Conservation (phyloP, 2,113 vertebrate genomes). For the Hypocryptadius cinnamomeus region DNA sequence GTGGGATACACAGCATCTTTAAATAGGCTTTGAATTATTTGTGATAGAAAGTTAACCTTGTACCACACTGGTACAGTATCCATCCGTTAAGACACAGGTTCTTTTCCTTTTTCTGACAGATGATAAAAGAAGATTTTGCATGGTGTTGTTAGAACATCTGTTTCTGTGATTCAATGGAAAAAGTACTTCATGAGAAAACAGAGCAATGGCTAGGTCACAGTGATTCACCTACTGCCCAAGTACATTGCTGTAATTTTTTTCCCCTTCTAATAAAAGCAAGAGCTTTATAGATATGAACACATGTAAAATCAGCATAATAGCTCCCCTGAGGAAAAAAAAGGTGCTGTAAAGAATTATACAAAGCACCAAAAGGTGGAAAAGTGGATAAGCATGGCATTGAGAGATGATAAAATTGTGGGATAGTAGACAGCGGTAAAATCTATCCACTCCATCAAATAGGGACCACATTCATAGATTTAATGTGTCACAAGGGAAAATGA, state of each 20-base stretch:
- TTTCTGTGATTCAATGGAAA: constrained; percentile 78
- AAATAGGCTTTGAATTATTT: constrained; percentile 4
- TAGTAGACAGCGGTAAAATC: background rate
- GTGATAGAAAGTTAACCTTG: constrained; percentile 27
- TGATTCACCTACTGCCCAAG: constrained; percentile 62
- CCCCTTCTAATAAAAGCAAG: constrained; percentile 42
- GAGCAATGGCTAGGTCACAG: constrained; percentile 53
- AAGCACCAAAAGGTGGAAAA: constrained; percentile 2
- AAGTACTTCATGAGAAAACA: constrained; percentile 75
- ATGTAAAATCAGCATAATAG: constrained; percentile 28
- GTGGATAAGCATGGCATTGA: background rate
- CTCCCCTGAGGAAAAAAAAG: constrained; percentile 9
- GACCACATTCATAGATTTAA: background rate
- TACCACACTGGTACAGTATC: background rate
- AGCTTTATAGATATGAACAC: constrained; percentile 45
- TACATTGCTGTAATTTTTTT: constrained; percentile 18
- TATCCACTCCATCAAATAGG: background rate
- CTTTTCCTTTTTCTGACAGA: constrained; percentile 67
- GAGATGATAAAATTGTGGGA: constrained; percentile 31
- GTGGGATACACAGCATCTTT: background rate
- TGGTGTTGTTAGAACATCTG: constrained; percentile 75
- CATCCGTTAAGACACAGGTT: constrained; percentile 3
- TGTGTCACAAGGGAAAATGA: background rate
- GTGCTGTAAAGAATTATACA: constrained; percentile 7
- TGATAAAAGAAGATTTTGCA: constrained; percentile 73